phyloP scores from a whole-genome alignment of 2,113 vertebrate genomes.

The Leptobrachium ailaonicum region DNA sequence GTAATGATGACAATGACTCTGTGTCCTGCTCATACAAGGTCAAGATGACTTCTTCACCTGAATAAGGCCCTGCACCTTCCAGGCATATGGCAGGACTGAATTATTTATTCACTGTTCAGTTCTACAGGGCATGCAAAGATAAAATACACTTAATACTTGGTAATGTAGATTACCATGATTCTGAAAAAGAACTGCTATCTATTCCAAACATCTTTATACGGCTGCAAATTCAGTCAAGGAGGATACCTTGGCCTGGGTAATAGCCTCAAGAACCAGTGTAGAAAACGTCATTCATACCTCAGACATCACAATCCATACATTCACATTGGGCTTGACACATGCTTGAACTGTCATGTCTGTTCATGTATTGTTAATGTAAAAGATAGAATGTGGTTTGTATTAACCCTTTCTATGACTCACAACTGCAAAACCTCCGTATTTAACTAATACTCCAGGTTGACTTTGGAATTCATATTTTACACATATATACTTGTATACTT shows the following conservation, averaged over 20 bases:
- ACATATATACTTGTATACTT: too few relatives aligned
- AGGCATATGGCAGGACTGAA: too few relatives aligned
- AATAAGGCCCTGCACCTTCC: too few relatives aligned
- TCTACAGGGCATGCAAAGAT: too few relatives aligned
- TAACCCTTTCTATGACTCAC: neutral
- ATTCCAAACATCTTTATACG: too few relatives aligned
- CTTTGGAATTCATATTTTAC: too few relatives aligned
- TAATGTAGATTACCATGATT: too few relatives aligned
- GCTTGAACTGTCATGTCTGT: neutral
- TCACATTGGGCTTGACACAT: neutral
- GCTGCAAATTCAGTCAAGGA: neutral
- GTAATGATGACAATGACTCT: neutral
- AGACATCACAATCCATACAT: constrained; percentile 10
- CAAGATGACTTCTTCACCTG: neutral
- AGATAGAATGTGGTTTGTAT: constrained; percentile 6
- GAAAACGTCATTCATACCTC: constrained; percentile 7
- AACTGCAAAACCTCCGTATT: neutral
- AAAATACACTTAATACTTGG: too few relatives aligned
- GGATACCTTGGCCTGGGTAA: neutral
- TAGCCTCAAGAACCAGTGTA: neutral
- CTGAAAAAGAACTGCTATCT: too few relatives aligned
- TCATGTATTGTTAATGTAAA: constrained; percentile 29
- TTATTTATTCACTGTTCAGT: too few relatives aligned
- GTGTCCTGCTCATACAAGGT: neutral
- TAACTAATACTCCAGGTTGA: neutral